Base-by-base conservation (phyloP, 1,140 invertebrate species). In the Plectus sambesii region DNA sequence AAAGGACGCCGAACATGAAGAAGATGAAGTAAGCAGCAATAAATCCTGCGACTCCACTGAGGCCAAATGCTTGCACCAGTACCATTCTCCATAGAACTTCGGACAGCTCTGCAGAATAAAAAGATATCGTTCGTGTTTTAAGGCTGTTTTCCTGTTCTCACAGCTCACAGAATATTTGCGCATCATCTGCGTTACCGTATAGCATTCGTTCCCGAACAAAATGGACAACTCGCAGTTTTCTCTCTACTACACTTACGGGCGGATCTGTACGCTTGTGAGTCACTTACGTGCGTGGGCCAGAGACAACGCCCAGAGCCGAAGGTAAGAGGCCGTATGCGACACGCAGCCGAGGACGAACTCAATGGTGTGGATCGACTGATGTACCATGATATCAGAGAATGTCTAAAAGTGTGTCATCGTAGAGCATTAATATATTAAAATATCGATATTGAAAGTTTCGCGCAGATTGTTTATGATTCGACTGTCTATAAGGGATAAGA, bases 311-410 rank as follows among this genome's bases (percentile, higher is more conserved):
- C 90, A 96, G 22, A 96, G 74, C 62, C 90, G 84, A 2, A 96
- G 76, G 72, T 96, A 96, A 0, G 88, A 93, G 1, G 90, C 90
- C 1, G 90, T 94, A 66, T 94, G 87, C 0, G 87, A 93, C 51
- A 96, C 81, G 55, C 86, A 93, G 63, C 88, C 88, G 35, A 96
- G 78, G 59, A 87, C 86, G 70, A 89, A 96, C 74, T 96, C 90
- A 60, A 96, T 93, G 4, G 89, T 94, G 68, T 96, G 89, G 61
- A 96, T 94, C 22, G 78, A 80, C 69, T 92, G 87, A 69, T 89
- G 80, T 52, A 68, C 88, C 71, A 87, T 83, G 33, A 88, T 71
- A 66, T 96, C 88, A 39, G 79, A 77, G 69, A 92, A 81, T 23
- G 88, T 81, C 52, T 63, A 12, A 5, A 46, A 6, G 6, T n/a